Conservation (phyloP, 2,888 invertebrate species). For the Operophtera brumata region DNA sequence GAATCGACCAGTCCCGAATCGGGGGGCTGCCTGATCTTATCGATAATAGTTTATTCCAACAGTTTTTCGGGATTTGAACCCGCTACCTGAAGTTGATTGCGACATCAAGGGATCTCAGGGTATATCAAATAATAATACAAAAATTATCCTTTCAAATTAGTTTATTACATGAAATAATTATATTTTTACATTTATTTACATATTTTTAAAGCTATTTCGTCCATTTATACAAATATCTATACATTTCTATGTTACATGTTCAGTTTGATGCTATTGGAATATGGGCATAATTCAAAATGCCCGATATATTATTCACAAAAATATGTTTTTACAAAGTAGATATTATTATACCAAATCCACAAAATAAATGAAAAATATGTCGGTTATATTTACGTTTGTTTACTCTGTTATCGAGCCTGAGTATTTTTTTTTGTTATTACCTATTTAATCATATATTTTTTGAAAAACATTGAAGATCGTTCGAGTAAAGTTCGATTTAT, state of each 20-base stretch:
- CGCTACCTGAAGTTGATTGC: no score
- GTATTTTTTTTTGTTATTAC: no score
- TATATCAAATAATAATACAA: not conserved
- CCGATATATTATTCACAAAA: not conserved
- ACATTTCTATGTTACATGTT: not conserved
- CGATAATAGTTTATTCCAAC: no score
- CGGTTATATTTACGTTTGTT: no score
- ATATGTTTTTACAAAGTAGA: not conserved
- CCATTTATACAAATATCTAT: not conserved
- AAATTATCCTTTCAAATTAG: conserved; percentile 10
- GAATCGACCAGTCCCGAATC: no score
- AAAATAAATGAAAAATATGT: not conserved
- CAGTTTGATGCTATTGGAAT: not conserved
- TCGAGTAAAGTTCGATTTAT: no score
- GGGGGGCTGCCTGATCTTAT: no score
- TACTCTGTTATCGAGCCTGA: no score
- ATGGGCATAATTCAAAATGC: not conserved
- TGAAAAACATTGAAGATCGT: no score
- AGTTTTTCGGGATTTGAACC: no score
- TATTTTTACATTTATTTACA: conserved; percentile 27
- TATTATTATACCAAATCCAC: not conserved
- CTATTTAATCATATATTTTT: no score
- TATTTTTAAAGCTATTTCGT: conserved; percentile 23
- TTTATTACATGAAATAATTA: conserved; percentile 22
- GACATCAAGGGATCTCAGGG: no score